Evolutionary conservation across 2,888 invertebrate species (phyloP).

Genomic region (Tuta absoluta): DNA sequence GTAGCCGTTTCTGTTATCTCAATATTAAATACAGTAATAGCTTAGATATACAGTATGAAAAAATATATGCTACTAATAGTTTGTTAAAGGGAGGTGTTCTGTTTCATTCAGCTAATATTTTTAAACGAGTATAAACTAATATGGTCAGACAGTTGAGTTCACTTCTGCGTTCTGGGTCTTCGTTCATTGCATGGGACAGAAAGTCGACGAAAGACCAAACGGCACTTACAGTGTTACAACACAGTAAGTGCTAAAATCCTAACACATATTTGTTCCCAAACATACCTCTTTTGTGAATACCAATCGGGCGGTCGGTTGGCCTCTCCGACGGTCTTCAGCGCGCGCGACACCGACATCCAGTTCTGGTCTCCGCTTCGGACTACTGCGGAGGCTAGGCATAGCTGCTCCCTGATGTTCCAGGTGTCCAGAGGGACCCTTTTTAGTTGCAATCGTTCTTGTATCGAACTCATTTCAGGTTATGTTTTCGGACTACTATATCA

Average conservation of each 20-base stretch:
- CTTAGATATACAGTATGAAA: no score
- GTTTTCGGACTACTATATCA: conserved; percentile 2
- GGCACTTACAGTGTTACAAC: neutral
- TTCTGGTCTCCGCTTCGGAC: conserved; percentile 93
- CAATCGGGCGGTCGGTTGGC: conserved; percentile 89
- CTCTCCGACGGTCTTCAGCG: conserved; percentile 89
- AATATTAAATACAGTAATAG: no score
- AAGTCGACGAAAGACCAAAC: no score
- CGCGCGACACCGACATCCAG: conserved; percentile 93
- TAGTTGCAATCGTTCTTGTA: conserved; percentile 75
- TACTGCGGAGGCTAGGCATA: conserved; percentile 93
- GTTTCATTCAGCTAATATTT: no score
- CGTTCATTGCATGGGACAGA: no score
- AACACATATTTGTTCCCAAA: conserved; percentile 10
- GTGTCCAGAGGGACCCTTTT: conserved; percentile 89
- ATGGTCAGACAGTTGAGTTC: neutral
- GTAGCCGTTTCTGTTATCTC: no score
- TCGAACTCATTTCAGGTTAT: conserved; percentile 65
- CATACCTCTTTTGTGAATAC: conserved; percentile 88
- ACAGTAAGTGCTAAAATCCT: neutral
- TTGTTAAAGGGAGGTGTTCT: no score
- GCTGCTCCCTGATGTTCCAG: conserved; percentile 92
- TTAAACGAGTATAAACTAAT: no score
- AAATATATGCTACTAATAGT: no score
- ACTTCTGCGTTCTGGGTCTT: no score